Conservation (phyloP, 2,888 invertebrate genomes). For the Mantis religiosa region DNA sequence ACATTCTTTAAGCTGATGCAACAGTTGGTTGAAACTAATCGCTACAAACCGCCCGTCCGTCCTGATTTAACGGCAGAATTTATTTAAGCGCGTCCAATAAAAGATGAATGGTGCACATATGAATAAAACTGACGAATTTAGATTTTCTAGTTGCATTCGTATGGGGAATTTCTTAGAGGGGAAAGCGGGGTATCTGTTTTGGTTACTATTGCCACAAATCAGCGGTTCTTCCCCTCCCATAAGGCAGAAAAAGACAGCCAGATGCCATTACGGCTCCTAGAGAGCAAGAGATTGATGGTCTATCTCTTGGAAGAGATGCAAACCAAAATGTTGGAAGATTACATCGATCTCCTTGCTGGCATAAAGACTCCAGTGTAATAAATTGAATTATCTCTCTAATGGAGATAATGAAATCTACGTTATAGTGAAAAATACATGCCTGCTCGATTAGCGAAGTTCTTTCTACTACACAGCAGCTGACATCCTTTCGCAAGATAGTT, state of each 20-base stretch:
- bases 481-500: background rate
- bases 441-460: background rate
- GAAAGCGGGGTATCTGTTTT: background rate
- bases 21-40: background rate
- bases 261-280: background rate
- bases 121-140: background rate
- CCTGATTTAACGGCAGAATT: background rate
- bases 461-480: background rate
- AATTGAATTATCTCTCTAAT: background rate
- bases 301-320: background rate
- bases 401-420: background rate
- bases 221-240: background rate
- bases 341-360: background rate
- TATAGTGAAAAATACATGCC: background rate
- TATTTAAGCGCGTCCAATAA: background rate
- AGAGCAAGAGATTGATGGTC: background rate
- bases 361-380: background rate
- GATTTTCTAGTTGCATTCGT: background rate
- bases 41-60: background rate
- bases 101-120: background rate
- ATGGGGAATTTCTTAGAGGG: background rate
- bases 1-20: background rate
- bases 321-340: background rate
- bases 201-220: background rate
- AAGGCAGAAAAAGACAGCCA: background rate